Evolutionary conservation across 1,140 invertebrate species (phyloP), one percentile per base, ranked within the genome.

Genomic region (Bombus consobrinus): DNA sequence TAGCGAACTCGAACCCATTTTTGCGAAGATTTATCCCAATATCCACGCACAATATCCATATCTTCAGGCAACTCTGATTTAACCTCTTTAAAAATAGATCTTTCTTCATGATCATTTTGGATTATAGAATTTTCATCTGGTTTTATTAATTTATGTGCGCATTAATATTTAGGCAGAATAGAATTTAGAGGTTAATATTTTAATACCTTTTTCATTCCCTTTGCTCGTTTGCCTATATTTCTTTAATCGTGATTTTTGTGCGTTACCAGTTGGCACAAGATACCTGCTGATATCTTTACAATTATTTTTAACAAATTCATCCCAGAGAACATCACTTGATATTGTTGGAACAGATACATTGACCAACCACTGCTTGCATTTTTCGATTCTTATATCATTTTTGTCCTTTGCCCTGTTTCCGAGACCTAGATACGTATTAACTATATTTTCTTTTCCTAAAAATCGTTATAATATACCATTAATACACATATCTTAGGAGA

Each of bases 271-370:
- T 15, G 39, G 2, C 10, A 25, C n/a, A 10, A 41, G 37, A 53
- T 82, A 62, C 9, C 57, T 59, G 1, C 3, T 9, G 22, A 32
- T n/a, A 1, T 86, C 32, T 1, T 53, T 9, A 1, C 6, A 22
- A 83, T 86, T 64, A 8, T 71, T 41, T 15, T 62, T n/a, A 3
- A 86, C n/a, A n/a, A 66, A 71, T 1, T 79, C 12, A n/a, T 89
- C 34, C 80, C 71, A 85, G 4, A 79, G 78, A 18, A 73, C 4
- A 66, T 83, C 53, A 18, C 76, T 75, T 18, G 25, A 25, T 5
- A 32, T 0, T 15, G 79, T 64, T 15, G 32, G 59, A 1, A 32
- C 3, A 22, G 28, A 2, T 25, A 83, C 1, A 6, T 72, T 15
- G 1, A 37, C 4, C 28, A 73, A n/a, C 39, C 25, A 76, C 34